Base-by-base conservation (phyloP, 1,140 invertebrate species). In the Ptiloglossa arizonensis region DNA sequence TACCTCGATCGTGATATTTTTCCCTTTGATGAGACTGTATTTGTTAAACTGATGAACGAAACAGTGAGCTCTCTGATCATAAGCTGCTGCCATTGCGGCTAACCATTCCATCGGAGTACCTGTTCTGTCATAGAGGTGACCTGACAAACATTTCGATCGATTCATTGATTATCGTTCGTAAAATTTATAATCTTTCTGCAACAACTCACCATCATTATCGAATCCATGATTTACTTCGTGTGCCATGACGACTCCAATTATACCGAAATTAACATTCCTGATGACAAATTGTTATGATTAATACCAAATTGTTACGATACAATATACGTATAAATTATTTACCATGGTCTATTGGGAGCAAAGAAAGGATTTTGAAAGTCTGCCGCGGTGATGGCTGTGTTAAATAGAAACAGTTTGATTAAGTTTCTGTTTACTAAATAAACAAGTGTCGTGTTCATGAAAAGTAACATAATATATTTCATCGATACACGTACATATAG, bases 221-320 rank as follows among this genome's bases (percentile, higher is more conserved):
- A 85, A 85, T 44, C 82, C 83, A 2, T 85, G 83, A 57, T 81
- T 85, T 8, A 85, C 79, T 44, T 85, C 83, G 17, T 85, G 83
- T 15, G 29, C 73, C 73, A 85, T 85, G 1, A 81, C n/a, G 3
- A 67, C 15, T 8, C 82, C 83, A 62, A 85, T 32, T 41, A 85
- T 81, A 24, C 82, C 83, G 32, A 62, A 85, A 67, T 85, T 85
- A 13, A 81, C 29, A 11, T 63, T 79, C 83, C 41, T 32, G 72
- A 57, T n/a, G 13, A 60, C 44, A 24, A 48, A 48, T 38, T 66
- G 0, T 44, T 24, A 41, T 11, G 9, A 41, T 11, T 41, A 22
- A 52, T 1, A 38, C 4, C 1, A 8, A 9, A 0, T 32, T 24
- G 0, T 13, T 13, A 41, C 11, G 41, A 9, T 3, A 29, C 9